A percentile compares a stretch with the other conserved stretches of the same genome.
Conservation (phyloP, 1,140 invertebrate genomes). For the Piezodorus guildinii region DNA sequence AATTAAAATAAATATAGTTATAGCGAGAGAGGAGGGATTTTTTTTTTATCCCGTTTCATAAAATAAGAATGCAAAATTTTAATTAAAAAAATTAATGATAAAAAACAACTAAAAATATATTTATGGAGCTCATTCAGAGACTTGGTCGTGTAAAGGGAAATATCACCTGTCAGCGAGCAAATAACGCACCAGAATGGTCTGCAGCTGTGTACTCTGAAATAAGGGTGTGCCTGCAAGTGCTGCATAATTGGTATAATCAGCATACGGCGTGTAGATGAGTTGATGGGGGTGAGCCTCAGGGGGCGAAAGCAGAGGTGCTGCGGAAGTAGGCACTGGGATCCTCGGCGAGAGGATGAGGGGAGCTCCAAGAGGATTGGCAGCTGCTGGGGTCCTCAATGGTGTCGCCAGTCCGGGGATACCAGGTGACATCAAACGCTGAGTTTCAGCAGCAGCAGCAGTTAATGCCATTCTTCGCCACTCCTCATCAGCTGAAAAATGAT, state of each 20-base stretch:
- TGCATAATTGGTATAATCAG: slow-evolving; percentile 76
- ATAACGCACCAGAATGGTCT: slow-evolving; percentile 91
- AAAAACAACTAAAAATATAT: background rate
- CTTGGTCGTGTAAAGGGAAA: background rate
- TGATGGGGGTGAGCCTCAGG: slow-evolving; percentile 48
- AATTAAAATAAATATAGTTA: too few species aligned
- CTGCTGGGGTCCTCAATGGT: slow-evolving; percentile 50
- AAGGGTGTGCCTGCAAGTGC: slow-evolving; percentile 69
- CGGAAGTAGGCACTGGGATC: slow-evolving; percentile 67
- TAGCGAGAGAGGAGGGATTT: too few species aligned
- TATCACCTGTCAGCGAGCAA: slow-evolving; percentile 47
- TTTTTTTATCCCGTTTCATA: too few species aligned
- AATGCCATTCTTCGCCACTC: slow-evolving; percentile 68
- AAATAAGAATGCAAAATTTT: too few species aligned
- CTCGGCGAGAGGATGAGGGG: slow-evolving; percentile 78
- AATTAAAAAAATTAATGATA: too few species aligned
- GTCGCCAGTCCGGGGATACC: slow-evolving; percentile 45
- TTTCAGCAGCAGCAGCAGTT: slow-evolving; percentile 55
- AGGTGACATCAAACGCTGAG: slow-evolving; percentile 58
- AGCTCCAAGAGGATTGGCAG: slow-evolving; percentile 56
- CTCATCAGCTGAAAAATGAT: slow-evolving; percentile 38
- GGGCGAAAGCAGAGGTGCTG: slow-evolving; percentile 50
- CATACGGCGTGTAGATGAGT: slow-evolving; percentile 68
- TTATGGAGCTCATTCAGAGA: background rate
- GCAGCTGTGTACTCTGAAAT: slow-evolving; percentile 69